These are phyloP conservation scores for Noctua janthina DNA, from an alignment of 2,888 invertebrate genomes.

Conservation along the genomic window DNA sequence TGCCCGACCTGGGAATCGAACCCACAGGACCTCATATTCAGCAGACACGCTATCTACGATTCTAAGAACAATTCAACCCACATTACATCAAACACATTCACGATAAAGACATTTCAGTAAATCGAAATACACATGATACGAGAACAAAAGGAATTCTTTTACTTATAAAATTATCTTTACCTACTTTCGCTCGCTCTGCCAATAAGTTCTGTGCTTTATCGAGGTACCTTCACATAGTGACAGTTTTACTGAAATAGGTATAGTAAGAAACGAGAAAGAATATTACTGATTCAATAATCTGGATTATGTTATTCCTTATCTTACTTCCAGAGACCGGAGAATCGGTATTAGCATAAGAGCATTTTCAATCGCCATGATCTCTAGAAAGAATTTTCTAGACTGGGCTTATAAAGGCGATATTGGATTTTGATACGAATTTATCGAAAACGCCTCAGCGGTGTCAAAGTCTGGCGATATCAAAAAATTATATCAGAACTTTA, in stretches of 20 bases:
- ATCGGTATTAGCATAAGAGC: constrained; percentile 73
- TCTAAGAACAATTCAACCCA: constrained; percentile 23
- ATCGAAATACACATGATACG: constrained; percentile 43
- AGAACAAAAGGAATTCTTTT: constrained; percentile 59
- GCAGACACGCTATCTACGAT: neutral
- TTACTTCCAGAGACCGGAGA: constrained; percentile 58
- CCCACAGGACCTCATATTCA: neutral
- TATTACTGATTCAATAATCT: constrained; percentile 66
- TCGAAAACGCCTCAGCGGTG: constrained; percentile 79
- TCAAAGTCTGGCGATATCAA: constrained; percentile 83
- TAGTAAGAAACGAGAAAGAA: constrained; percentile 52
- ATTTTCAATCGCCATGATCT: constrained; percentile 78
- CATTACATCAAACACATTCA: constrained; percentile 26
- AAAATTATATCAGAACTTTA: constrained; percentile 87
- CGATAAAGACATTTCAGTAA: constrained; percentile 39
- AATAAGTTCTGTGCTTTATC: constrained; percentile 57
- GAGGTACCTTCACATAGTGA: constrained; percentile 49
- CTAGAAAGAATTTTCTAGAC: constrained; percentile 66
- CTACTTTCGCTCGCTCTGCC: constrained; percentile 31
- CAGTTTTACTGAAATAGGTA: constrained; percentile 55
- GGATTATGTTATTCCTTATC: constrained; percentile 64
- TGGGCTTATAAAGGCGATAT: constrained; percentile 78
- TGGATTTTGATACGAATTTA: constrained; percentile 86
- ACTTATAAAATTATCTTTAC: constrained; percentile 55
- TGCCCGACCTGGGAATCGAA: neutral